Evolutionary conservation across 2,888 invertebrate species (phyloP), one percentile per base, ranked within the genome.

Genomic region (Clostera curtula): DNA sequence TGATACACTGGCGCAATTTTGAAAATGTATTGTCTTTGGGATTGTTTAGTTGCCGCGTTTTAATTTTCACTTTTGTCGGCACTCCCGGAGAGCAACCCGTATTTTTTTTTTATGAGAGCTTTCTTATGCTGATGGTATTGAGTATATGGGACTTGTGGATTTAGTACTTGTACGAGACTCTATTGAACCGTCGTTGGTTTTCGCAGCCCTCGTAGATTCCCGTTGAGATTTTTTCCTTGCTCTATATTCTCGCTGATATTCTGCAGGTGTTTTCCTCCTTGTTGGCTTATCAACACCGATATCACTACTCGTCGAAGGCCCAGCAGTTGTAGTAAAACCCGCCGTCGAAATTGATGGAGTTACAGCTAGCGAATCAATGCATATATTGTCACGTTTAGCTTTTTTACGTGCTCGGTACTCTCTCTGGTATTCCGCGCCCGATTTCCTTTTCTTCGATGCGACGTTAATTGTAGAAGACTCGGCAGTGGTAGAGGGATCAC

Each of bases 361-460:
- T n/a, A n/a, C n/a, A n/a, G n/a, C n/a, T 19, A 7, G 25, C 16
- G 12, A 17, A 11, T 17, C 25, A 24, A 24, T 24, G 24, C 7
- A 15, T 24, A 13, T 24, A 24, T 24, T 24, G 24, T 12, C 24
- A 24, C 24, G 15, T 24, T 24, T 24, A n/a, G 24, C 24, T 24
- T 24, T 24, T 24, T 13, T 24, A 27, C 15, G 19, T 16, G 27
- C 27, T 27, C 21, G 16, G 18, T 28, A 28, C 22, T 23, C 28
- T 28, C 23, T 28, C 23, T 28, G 28, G 28, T 28, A 28, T 28
- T 28, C 28, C 28, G 23, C 28, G n/a, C 23, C 19, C 24, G 23
- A 23, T 28, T 28, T 28, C 19, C 28, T 28, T 24, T 28, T 28
- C 23, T 28, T 28, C 23, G 13, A 18, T 28, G 13, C 19, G 18